Percentiles rank a stretch among this genome's conserved stretches.
Conservation (phyloP, 2,113 vertebrate genomes). For the Scytalopus superciliaris region DNA sequence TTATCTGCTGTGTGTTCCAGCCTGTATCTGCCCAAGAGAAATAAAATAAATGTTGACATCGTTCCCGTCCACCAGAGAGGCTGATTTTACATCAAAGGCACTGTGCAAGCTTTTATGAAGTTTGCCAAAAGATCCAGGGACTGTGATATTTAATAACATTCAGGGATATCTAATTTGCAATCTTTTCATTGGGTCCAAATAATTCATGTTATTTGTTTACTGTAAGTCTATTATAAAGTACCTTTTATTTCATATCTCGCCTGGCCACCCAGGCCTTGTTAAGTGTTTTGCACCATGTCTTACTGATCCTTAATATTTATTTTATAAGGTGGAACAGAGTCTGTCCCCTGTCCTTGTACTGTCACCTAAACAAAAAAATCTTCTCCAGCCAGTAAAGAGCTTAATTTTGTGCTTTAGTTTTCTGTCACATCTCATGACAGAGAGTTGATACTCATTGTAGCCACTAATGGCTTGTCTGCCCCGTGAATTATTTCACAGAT, state of each 20-base stretch:
- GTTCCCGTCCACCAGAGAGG: neutral
- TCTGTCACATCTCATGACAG: conserved; percentile 12
- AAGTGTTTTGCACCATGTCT: neutral
- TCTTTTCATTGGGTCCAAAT: neutral
- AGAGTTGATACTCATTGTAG: neutral
- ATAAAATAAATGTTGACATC: neutral
- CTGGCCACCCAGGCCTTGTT: neutral
- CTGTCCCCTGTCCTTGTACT: neutral
- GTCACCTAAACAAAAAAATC: conserved; percentile 11
- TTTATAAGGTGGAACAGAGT: conserved; percentile 1
- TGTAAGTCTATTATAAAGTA: neutral
- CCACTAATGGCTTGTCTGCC: conserved; percentile 17
- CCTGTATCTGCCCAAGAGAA: neutral
- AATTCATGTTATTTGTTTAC: conserved; percentile 22
- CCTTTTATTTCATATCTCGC: neutral
- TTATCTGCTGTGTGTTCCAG: neutral
- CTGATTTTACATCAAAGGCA: neutral
- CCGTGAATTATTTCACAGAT: conserved; percentile 43
- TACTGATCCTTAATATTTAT: neutral
- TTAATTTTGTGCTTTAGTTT: conserved; percentile 53
- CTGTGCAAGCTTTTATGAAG: neutral
- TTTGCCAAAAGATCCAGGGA: neutral
- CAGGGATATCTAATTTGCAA: neutral
- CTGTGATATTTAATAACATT: neutral
- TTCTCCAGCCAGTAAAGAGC: conserved; percentile 23